Base-by-base conservation (phyloP, 2,888 invertebrate genomes). In the Tachystola acroxantha region DNA sequence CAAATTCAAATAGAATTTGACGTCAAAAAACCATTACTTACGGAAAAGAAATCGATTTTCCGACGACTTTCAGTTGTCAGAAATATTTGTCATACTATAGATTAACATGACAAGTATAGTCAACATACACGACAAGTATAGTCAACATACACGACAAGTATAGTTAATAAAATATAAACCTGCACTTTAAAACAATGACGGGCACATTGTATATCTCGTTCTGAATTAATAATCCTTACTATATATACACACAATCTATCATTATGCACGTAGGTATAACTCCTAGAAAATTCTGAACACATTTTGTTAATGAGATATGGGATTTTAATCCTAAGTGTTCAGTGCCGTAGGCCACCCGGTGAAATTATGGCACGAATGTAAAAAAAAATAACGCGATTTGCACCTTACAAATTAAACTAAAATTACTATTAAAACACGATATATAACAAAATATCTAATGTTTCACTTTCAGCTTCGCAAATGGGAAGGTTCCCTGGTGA, bases 241-340 rank as follows among this genome's bases (percentile, higher is more conserved):
- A 41, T 53, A 45, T 75, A 63, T 78, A 79, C 71, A 76, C 66
- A 69, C 62, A 59, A 64, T 69, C 69, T 55, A 62, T 60, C 59
- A 52, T 53, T 45, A 65, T 64, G 64, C 62, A 67, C 64, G 68
- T 69, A 72, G 71, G 70, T 80, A 79, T 64, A 75, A 73, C 63
- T 72, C 75, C 75, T 78, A 79, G 74, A 78, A 78, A 75, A 70
- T 62, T 71, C 70, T 84, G 82, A 84, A 84, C 84, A 84, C 84
- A 84, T 84, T 81, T 77, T 72, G 55, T 75, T 55, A 75, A 75
- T 81, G 79, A 82, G 81, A 82, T 82, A 81, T 79, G 81, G 76
- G 77, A 72, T 64, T n/a, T 65, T 60, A 57, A 65, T 63, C 55
- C 54, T 49, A 38, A 41, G 42, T 36, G 64, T 59, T 54, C 56